A percentile compares a stretch with the other conserved stretches of the same genome.
Conservation (phyloP, 2,797 vertebrate genomes). For the Macroramphosus scolopax region DNA sequence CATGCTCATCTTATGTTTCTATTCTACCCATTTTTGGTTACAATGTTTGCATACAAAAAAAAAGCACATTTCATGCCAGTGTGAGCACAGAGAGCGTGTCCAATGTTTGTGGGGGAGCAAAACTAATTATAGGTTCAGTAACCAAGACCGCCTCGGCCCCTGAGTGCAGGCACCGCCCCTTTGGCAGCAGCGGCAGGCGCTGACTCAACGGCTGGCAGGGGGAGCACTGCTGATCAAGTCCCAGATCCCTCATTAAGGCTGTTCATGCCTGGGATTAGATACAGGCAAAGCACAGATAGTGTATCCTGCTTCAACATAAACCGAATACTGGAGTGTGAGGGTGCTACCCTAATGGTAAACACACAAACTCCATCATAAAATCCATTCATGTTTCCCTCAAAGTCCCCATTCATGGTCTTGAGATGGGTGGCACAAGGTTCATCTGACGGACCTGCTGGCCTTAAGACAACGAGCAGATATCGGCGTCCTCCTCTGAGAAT, state of each 20-base stretch:
- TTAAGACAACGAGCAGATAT: too few relatives aligned
- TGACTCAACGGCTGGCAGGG: slow-evolving; percentile 61
- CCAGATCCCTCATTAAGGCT: slow-evolving; percentile 71
- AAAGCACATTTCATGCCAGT: slow-evolving; percentile 39
- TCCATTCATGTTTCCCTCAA: too few relatives aligned
- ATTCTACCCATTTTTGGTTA: slow-evolving; percentile 23
- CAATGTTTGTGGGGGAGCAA: slow-evolving; percentile 59
- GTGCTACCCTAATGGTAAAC: slow-evolving; percentile 56
- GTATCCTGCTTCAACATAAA: slow-evolving; percentile 40
- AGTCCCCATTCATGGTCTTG: too few relatives aligned
- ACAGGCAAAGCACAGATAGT: slow-evolving; percentile 39
- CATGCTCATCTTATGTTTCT: slow-evolving; percentile 24
- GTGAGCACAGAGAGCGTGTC: slow-evolving; percentile 37
- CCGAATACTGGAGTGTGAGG: slow-evolving; percentile 13
- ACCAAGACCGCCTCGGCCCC: slow-evolving; percentile 49
- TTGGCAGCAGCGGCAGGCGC: slow-evolving; percentile 51
- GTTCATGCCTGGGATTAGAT: slow-evolving; percentile 65
- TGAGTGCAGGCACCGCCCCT: slow-evolving; percentile 56
- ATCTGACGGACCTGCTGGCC: too few relatives aligned
- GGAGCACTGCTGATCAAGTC: slow-evolving; percentile 57
- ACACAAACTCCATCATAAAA: slow-evolving; percentile 14
- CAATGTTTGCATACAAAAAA: slow-evolving; percentile 28
- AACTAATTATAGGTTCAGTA: slow-evolving; percentile 65
- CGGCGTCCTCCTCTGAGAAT: too few relatives aligned
- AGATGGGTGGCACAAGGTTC: too few relatives aligned